Evolutionary conservation across 2,888 invertebrate species (phyloP), one percentile per base, ranked within the genome.

Genomic region (Xanthia togata): DNA sequence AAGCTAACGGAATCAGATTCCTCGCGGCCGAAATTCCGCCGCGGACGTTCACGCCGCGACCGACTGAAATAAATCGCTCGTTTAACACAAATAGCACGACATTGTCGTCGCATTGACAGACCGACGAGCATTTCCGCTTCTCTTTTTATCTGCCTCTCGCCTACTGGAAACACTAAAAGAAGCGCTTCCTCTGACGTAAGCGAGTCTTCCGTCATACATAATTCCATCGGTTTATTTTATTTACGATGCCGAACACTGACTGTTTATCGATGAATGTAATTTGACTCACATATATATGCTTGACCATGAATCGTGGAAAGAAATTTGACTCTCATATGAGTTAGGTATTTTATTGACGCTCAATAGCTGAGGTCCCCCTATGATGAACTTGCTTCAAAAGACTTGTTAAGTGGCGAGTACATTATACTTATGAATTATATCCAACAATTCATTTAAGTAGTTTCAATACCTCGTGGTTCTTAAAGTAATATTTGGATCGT

Each of bases 31-130:
- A 96, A 96, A 96, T 96, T 95, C 96, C 96, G 90, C 90, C 88
- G 96, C 94, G 96, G 95, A 94, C 96, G 90, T 96, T 96, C 96
- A 96, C 96, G 96, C 93, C 93, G 90, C 95, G 92, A 93, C 94
- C 93, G 95, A 95, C 96, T 96, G 95, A 96, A 96, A 96, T 96
- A 96, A 96, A 95, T 95, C 95, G 95, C 94, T 94, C 94, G 93
- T 96, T 95, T 95, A 95, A 96, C 96, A 94, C 95, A 96, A 96
- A 96, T 95, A 96, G 96, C 95, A 93, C 93, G 92, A 94, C 95
- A 96, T 94, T 96, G 96, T 96, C 94, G 93, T 92, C 93, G 92
- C 95, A 95, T 94, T 94, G 95, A 95, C 95, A 95, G 94, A 94
- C 95, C 91, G 93, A 95, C 93, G 91, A 92, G 93, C 93, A 93